Evolutionary conservation across 1,140 invertebrate genomes (phyloP).

Genomic region (Atta colombica): DNA sequence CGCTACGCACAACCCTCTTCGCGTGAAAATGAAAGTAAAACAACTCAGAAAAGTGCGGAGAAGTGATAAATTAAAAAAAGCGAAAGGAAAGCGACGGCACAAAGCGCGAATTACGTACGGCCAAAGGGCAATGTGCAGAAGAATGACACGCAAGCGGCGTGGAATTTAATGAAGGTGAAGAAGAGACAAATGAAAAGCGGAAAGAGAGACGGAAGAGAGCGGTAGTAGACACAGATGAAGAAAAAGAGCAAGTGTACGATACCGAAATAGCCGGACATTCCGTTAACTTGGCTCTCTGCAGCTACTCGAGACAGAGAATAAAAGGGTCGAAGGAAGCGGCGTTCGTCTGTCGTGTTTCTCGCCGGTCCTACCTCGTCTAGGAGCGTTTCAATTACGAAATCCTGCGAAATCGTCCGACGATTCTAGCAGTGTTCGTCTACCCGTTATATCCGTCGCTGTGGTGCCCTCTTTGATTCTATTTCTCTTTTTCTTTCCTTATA

Average conservation of each 20-base stretch:
- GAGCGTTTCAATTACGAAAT: slow-evolving; percentile 78
- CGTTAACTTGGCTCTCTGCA: slow-evolving; percentile 72
- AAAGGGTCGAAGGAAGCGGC: slow-evolving; percentile 52
- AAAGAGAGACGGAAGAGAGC: slow-evolving; percentile 32
- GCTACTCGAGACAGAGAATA: slow-evolving; percentile 70
- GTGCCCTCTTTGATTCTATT: slow-evolving; percentile 17
- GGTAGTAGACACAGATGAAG: slow-evolving; percentile 33
- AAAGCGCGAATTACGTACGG: slow-evolving; percentile 40
- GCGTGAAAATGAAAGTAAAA: slow-evolving; percentile 38
- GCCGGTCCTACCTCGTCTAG: slow-evolving; percentile 59
- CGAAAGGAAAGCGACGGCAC: slow-evolving; percentile 14
- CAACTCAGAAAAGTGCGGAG: background rate
- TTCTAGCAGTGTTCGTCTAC: slow-evolving; percentile 67
- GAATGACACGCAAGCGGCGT: slow-evolving; percentile 40
- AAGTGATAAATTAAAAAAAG: slow-evolving; percentile 51
- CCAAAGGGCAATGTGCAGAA: slow-evolving; percentile 25
- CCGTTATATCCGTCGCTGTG: slow-evolving; percentile 69
- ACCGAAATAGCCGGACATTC: slow-evolving; percentile 80
- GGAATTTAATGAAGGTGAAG: slow-evolving; percentile 56
- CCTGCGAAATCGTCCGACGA: slow-evolving; percentile 73
- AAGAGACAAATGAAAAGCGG: slow-evolving; percentile 57
- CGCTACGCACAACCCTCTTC: background rate
- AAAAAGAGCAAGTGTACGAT: slow-evolving; percentile 30
- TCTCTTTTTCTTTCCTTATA: background rate
- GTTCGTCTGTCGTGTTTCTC: slow-evolving; percentile 70